Conservation (phyloP, 2,888 invertebrate species). For the Hydroisotoma schaefferi region DNA sequence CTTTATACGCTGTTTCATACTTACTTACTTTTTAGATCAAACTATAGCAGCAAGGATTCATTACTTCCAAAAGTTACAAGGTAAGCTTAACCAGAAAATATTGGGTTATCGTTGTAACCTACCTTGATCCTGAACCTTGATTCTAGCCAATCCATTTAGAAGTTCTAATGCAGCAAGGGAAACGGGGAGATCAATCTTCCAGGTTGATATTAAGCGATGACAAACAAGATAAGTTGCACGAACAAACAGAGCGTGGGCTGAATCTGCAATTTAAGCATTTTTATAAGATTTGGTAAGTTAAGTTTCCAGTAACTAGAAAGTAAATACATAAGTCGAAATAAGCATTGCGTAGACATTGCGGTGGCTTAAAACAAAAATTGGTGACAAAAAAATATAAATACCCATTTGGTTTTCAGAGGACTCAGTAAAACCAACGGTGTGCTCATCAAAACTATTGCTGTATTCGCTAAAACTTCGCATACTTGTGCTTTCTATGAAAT, state of each 20-base stretch:
- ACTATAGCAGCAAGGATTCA: too few species aligned
- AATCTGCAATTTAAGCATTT: slow-evolving; percentile 59
- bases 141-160: slow-evolving; percentile 80
- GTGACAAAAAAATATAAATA: slow-evolving; percentile 25
- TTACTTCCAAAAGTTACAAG: too few species aligned
- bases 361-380: not conserved
- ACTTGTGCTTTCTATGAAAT: slow-evolving; percentile 45
- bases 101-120: slow-evolving; percentile 44
- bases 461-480: slow-evolving; percentile 49
- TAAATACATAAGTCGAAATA: not conserved
- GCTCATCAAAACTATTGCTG: slow-evolving; percentile 49
- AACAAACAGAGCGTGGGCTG: slow-evolving; percentile 82
- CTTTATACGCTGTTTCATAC: too few species aligned
- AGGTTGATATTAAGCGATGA: slow-evolving; percentile 88
- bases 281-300: not conserved
- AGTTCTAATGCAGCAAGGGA: slow-evolving; percentile 90
- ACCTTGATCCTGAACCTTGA: slow-evolving; percentile 87
- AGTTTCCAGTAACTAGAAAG: not conserved
- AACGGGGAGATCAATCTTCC: slow-evolving; percentile 92
- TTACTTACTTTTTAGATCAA: too few species aligned
- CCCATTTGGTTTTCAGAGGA: slow-evolving; percentile 42
- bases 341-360: slow-evolving; percentile 5
- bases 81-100: slow-evolving; percentile 4
- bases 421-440: slow-evolving; percentile 42
- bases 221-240: slow-evolving; percentile 90